Base-by-base conservation (phyloP, 2,113 vertebrate species). In the Pterocles gutturalis region DNA sequence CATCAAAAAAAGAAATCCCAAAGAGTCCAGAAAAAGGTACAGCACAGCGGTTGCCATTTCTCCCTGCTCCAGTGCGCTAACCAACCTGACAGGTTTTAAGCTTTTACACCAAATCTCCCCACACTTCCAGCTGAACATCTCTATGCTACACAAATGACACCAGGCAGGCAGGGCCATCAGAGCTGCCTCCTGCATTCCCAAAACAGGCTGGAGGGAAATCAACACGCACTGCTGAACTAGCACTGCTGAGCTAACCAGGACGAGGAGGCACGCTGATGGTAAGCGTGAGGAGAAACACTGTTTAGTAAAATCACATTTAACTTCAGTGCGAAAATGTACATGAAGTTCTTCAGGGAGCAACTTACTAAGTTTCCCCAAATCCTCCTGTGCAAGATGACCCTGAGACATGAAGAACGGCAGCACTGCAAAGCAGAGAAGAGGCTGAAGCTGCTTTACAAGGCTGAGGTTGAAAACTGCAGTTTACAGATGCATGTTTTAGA, bases 351-450 rank as follows among this genome's bases (percentile, higher is more conserved):
- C 72, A 67, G 69, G 66, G 55, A 19, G 10, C 60, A 58, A 21
- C 3, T 41, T 13, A 22, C 3, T 8, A 51, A n/a, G 12, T 13
- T 57, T 12, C 31, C 45, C 57, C 79, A 55, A 72, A 46, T 3
- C 14, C 28, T 64, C 33, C 12, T 8, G 53, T 5, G 57, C 51
- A 18, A 3, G 1, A 26, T 36, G 25, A n/a, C 41, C 16, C 4
- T 0, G 1, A 36, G 46, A 51, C 19, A 7, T 2, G 19, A 41
- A 34, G 61, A 71, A 67, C 0, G 6, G 71, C 58, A 94, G 67
- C 38, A 15, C 22, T 24, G 46, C 46, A 11, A 2, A 24, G 82
- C 33, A 66, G 24, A n/a, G 51, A 3, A 71, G 36, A 61, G 38
- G 13, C 26, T 20, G 45, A 38, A 81, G 83, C 72, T 89, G 88